Percentiles rank a stretch among this genome's conserved stretches.
These are phyloP conservation scores for Leucoraja ocellata DNA, from an alignment of 2,797 vertebrate species.

Conservation along the genomic window DNA sequence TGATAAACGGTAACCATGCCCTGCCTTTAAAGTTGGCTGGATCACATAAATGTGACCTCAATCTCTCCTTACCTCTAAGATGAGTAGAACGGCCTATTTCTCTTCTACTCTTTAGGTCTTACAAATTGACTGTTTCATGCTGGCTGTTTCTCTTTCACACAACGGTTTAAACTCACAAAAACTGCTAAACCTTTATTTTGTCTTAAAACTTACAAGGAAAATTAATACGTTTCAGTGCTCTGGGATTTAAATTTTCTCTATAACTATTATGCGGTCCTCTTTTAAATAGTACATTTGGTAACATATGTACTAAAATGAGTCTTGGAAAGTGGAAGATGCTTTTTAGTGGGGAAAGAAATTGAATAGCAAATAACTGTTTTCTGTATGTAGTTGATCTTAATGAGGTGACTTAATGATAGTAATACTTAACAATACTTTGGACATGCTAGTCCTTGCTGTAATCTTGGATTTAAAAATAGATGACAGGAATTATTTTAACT, in stretches of 20 bases:
- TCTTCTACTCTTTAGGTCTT: background rate
- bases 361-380: background rate
- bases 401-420: background rate
- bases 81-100: background rate
- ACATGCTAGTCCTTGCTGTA: background rate
- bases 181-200: background rate
- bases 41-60: no score
- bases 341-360: background rate
- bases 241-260: background rate
- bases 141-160: background rate
- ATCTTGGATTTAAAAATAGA: background rate
- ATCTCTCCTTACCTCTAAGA: no score
- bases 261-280: background rate
- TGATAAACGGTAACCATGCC: no score
- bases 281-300: background rate
- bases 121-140: no score
- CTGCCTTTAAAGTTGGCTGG: no score
- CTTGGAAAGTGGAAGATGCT: background rate
- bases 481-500: background rate
- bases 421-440: background rate
- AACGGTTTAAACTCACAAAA: background rate
- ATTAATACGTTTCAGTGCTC: background rate
- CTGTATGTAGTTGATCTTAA: background rate
- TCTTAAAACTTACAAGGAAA: background rate
- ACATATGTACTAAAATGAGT: background rate